These are phyloP conservation scores for Alentia gelatinosa DNA, from an alignment of 2,888 invertebrate species.

Conservation along the genomic window DNA sequence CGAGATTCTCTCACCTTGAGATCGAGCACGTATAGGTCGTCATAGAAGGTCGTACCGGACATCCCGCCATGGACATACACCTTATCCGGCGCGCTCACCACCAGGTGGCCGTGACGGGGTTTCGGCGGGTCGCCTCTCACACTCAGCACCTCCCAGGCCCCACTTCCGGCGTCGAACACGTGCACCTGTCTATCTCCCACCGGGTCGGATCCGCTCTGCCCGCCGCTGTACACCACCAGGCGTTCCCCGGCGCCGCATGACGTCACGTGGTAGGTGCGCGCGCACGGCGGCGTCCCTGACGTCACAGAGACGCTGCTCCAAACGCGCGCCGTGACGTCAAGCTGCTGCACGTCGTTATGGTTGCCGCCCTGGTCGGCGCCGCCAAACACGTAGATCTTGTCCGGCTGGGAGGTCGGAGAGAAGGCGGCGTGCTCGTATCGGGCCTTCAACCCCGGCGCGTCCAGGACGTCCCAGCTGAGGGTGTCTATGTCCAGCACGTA, in stretches of 20 bases:
- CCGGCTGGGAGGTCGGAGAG: slow-evolving; percentile 67
- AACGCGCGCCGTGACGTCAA: background rate
- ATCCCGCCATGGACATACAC: slow-evolving; percentile 80
- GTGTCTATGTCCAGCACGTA: slow-evolving; percentile 77
- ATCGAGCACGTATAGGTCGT: slow-evolving; percentile 78
- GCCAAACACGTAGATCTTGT: slow-evolving; percentile 78
- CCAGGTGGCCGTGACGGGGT: slow-evolving; percentile 79
- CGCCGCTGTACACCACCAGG: slow-evolving; percentile 79
- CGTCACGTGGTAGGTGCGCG: slow-evolving; percentile 76
- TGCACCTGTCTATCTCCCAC: slow-evolving; percentile 78
- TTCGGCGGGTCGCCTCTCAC: slow-evolving; percentile 77
- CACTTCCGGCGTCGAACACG: slow-evolving; percentile 70
- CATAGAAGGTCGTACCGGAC: slow-evolving; percentile 77
- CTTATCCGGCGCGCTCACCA: slow-evolving; percentile 73
- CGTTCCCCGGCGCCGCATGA: slow-evolving; percentile 72
- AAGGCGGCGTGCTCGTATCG: slow-evolving; percentile 80
- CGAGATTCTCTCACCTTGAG: slow-evolving; percentile 68
- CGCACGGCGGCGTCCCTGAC: slow-evolving; percentile 68
- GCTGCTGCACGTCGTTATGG: slow-evolving; percentile 76
- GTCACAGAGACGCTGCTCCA: background rate
- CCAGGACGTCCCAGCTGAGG: slow-evolving; percentile 76
- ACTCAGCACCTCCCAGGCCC: slow-evolving; percentile 74
- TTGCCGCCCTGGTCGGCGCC: slow-evolving; percentile 78
- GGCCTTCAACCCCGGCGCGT: slow-evolving; percentile 70
- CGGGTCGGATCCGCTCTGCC: slow-evolving; percentile 76